Evolutionary conservation across 2,113 vertebrate genomes (phyloP).

Genomic region (Ceratotherium simum): DNA sequence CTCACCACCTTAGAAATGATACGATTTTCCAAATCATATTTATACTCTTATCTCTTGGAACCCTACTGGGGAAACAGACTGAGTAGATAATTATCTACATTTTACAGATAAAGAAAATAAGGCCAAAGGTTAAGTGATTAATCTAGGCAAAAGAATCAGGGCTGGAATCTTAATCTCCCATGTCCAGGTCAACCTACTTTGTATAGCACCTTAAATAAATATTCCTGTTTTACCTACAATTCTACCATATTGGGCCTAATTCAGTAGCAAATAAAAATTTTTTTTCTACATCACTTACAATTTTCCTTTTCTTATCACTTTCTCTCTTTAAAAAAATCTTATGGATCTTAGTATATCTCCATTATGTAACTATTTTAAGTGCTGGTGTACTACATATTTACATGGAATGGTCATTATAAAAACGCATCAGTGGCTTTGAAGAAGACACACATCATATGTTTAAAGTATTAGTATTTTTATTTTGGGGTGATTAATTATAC

Average conservation of each 20-base stretch:
- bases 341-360: background rate
- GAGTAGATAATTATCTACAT: background rate
- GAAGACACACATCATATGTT: background rate
- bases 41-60: background rate
- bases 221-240: background rate
- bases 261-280: background rate
- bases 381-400: background rate
- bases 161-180: background rate
- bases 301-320: background rate
- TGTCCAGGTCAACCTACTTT: background rate
- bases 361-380: background rate
- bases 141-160: background rate
- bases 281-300: background rate
- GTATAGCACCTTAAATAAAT: background rate
- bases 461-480: background rate
- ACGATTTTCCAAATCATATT: background rate
- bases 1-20: background rate
- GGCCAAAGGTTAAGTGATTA: background rate
- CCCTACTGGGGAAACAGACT: background rate
- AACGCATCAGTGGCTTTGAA: background rate
- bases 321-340: background rate
- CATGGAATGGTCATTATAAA: background rate
- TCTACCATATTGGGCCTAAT: background rate
- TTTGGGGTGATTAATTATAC: background rate
- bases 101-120: background rate